Evolutionary conservation across 2,888 invertebrate genomes (phyloP), one percentile per base, ranked within the genome.

Genomic region (Stenoptilia bipunctidactyla): DNA sequence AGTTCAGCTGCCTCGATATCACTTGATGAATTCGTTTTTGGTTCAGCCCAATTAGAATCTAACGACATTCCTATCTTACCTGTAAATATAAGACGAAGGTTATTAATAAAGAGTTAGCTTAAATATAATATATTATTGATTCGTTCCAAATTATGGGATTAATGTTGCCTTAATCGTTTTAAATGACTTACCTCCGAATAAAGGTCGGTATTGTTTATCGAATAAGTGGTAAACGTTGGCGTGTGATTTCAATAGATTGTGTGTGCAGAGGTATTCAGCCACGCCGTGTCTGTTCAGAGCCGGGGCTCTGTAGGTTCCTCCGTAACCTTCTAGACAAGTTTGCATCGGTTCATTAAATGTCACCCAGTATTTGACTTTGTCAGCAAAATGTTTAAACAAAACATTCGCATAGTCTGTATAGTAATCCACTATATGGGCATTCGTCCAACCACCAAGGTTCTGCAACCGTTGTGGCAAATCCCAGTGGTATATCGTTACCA

Each of bases 291-390:
- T 85, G 50, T 87, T 83, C 44, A 87, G 62, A 0, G 85, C 82
- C 1, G 88, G 88, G 0, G 88, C 88, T 64, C 88, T 71, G 52
- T 84, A 87, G 27, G 85, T 85, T 15, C 85, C 84, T 1, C 88
- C 88, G 49, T 88, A 89, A 1, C 85, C 86, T 47, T 73, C 71
- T 43, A 79, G 61, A 51, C 86, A 86, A 34, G 85, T 80, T 51
- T 85, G 76, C 73, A 82, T 85, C 1, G 92, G 92, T 58, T 93
- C 93, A 58, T 93, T 93, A 48, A 93, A 87, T 0, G 93, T 93
- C 9, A 91, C 87, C 92, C 93, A 93, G 44, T 86, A 80, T 61
- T 87, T 88, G 4, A 92, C 88, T 56, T 87, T 86, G 49, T 86
- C 84, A 0, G 87, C 90, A 48, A 86, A 89, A 55, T 87, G 72